These are phyloP conservation scores for Cataglyphis rosenhaueri DNA, from an alignment of 2,888 invertebrate species.

Conservation along the genomic window DNA sequence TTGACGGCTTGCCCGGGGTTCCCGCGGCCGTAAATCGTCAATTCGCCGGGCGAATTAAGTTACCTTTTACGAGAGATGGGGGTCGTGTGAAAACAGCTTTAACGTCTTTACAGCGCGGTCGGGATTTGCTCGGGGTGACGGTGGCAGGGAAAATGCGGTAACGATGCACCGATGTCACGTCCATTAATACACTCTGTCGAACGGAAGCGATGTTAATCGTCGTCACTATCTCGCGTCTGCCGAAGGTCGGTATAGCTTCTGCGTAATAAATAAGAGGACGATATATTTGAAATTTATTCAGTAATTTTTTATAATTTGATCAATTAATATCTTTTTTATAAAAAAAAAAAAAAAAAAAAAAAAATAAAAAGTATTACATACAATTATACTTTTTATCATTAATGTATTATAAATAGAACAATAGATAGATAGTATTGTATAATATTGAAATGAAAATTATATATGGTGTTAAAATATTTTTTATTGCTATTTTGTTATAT, in stretches of 20 bases:
- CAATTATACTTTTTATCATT: background rate
- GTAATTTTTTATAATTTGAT: background rate
- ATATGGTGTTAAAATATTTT: background rate
- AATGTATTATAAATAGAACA: background rate
- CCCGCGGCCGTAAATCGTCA: conserved; percentile 71
- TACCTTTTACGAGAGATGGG: conserved; percentile 64
- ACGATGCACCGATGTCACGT: conserved; percentile 51
- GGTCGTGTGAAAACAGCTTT: conserved; percentile 68
- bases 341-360: background rate
- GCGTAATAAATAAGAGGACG: conserved; percentile 17
- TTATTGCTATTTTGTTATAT: background rate
- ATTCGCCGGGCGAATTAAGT: conserved; percentile 72
- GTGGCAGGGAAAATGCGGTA: conserved; percentile 26
- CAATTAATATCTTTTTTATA: background rate
- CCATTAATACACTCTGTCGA: conserved; percentile 47
- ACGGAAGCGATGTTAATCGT: conserved; percentile 42
- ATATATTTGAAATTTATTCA: conserved; percentile 5
- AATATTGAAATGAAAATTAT: background rate
- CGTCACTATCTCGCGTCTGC: conserved; percentile 29
- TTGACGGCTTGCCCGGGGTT: conserved; percentile 52
- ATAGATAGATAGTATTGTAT: background rate
- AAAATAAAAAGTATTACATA: background rate
- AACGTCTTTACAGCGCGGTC: conserved; percentile 57
- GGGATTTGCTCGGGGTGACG: conserved; percentile 54
- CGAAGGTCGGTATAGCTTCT: conserved; percentile 13